These are phyloP conservation scores for Neopipo cinnamomea DNA, from an alignment of 2,113 vertebrate species.

Conservation along the genomic window DNA sequence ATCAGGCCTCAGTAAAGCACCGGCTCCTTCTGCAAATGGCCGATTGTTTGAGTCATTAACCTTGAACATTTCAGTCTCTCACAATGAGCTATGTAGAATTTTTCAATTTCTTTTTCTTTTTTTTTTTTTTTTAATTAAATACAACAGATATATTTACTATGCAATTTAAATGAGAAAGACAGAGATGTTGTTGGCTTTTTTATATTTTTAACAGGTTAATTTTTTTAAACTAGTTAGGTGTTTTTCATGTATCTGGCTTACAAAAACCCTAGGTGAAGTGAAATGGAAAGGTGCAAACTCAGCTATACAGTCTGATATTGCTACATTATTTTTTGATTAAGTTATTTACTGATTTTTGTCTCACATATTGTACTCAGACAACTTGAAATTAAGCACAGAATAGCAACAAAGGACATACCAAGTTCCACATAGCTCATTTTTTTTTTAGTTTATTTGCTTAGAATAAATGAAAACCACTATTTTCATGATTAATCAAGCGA, in stretches of 20 bases:
- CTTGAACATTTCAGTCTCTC: neutral
- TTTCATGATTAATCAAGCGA: neutral
- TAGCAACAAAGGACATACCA: neutral
- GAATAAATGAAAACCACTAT: neutral
- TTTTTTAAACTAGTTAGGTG: neutral
- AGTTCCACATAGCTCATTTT: neutral
- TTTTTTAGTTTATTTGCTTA: constrained; percentile 41
- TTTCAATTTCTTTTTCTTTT: neutral
- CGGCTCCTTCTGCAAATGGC: neutral
- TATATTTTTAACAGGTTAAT: neutral
- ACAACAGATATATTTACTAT: neutral
- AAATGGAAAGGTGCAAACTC: neutral
- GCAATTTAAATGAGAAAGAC: neutral
- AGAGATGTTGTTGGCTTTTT: accelerated
- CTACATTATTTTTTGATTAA: neutral
- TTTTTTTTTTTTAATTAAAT: accelerated
- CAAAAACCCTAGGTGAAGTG: neutral
- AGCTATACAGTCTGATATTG: neutral
- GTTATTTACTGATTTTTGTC: neutral
- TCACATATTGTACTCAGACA: neutral
- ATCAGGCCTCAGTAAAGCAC: neutral
- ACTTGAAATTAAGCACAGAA: neutral
- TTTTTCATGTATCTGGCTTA: neutral
- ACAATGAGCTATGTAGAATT: neutral
- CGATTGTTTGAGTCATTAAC: neutral